Conservation (phyloP, 2,888 invertebrate genomes). For the Caradrina clavipalpis region DNA sequence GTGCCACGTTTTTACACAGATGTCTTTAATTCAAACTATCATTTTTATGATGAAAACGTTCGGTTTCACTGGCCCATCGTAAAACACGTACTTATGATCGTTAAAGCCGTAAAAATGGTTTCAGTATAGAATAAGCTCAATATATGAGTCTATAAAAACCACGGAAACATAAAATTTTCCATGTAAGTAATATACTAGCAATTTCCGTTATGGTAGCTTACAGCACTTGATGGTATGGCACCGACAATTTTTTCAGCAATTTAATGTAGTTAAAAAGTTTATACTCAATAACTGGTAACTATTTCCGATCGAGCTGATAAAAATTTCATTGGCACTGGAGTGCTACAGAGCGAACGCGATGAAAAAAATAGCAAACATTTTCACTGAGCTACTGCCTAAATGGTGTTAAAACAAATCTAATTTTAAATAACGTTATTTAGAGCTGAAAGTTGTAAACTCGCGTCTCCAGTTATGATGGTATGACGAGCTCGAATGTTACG, state of each 20-base stretch:
- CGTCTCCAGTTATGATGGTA: slow-evolving; percentile 50
- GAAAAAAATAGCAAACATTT: slow-evolving; percentile 16
- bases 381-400: neutral
- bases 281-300: slow-evolving; percentile 36
- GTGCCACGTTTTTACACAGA: slow-evolving; percentile 17
- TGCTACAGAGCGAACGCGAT: slow-evolving; percentile 10
- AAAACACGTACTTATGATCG: slow-evolving; percentile 86
- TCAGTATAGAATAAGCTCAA: slow-evolving; percentile 82
- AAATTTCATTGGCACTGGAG: slow-evolving; percentile 26
- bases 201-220: slow-evolving; percentile 79
- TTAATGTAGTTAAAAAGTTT: slow-evolving; percentile 49
- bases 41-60: slow-evolving; percentile 61
- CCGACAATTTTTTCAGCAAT: slow-evolving; percentile 44
- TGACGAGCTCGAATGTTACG: slow-evolving; percentile 62
- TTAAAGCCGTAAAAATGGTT: slow-evolving; percentile 84
- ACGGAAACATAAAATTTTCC: slow-evolving; percentile 83
- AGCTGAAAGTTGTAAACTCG: slow-evolving; percentile 44
- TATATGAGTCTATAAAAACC: slow-evolving; percentile 86
- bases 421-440: slow-evolving; percentile 32
- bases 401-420: slow-evolving; percentile 32
- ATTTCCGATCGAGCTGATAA: slow-evolving; percentile 49
- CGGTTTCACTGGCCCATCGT: slow-evolving; percentile 67
- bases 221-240: slow-evolving; percentile 44
- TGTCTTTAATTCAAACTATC: slow-evolving; percentile 52
- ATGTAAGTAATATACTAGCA: slow-evolving; percentile 83